A percentile compares a stretch with the other conserved stretches of the same genome.
Conservation (phyloP, 2,113 vertebrate species). For the Dicerorhinus sumatrensis region DNA sequence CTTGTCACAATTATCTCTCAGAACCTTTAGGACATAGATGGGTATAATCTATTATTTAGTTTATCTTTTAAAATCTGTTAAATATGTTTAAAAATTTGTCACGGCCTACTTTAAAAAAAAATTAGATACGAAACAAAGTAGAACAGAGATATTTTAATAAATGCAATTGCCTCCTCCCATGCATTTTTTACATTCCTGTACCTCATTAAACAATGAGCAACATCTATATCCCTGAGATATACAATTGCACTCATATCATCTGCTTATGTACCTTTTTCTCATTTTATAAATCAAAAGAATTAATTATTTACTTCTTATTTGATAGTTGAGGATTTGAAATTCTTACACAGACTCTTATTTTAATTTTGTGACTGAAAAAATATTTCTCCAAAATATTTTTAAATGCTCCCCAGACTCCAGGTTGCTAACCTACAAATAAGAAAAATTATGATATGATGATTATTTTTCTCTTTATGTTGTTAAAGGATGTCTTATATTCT, state of each 20-base stretch:
- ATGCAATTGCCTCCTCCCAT: background rate
- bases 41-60: background rate
- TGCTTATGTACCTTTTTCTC: background rate
- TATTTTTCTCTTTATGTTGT: background rate
- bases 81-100: background rate
- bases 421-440: constrained; percentile 38
- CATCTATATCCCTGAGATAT: background rate
- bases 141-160: constrained; percentile 7
- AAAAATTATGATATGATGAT: constrained; percentile 48
- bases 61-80: background rate
- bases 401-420: constrained; percentile 19
- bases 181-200: background rate
- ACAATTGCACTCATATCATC: background rate
- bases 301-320: background rate
- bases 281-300: background rate
- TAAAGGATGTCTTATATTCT: constrained; percentile 53
- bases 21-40: background rate
- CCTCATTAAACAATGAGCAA: background rate
- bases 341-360: background rate
- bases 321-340: background rate
- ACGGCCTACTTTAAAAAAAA: background rate
- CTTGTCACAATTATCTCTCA: background rate
- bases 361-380: background rate
- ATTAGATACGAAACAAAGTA: background rate
- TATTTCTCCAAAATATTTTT: background rate